Evolutionary conservation across 2,797 vertebrate genomes (phyloP).

Genomic region (Caiman crocodilus): DNA sequence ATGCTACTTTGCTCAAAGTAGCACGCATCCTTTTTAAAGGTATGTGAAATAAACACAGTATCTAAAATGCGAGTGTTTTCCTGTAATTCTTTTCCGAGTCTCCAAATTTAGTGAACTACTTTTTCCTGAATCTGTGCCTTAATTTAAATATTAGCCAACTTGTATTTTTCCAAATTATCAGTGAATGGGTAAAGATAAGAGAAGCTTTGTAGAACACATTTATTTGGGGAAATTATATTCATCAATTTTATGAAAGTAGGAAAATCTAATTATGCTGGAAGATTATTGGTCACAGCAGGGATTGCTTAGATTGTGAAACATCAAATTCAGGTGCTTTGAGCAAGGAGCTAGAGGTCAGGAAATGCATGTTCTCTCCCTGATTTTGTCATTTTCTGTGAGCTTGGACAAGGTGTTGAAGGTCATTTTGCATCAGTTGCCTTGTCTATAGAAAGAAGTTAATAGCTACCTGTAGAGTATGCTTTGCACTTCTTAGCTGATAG

Average conservation of each 20-base stretch:
- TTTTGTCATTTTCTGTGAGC: background rate
- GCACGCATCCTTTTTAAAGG: background rate
- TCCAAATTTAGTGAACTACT: background rate
- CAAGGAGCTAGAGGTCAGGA: background rate
- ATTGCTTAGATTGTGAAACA: background rate
- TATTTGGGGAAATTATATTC: background rate
- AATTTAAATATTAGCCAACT: background rate
- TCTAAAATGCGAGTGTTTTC: fast-evolving
- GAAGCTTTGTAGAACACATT: background rate
- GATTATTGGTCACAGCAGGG: background rate
- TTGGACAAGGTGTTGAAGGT: background rate
- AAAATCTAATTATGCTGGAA: background rate
- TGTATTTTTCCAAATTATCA: background rate
- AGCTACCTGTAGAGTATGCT: background rate
- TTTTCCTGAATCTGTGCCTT: background rate
- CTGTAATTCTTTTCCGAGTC: background rate
- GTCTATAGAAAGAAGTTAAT: background rate
- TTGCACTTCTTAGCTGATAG: background rate
- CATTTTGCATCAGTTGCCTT: background rate
- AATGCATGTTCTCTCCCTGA: background rate
- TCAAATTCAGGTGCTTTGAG: background rate
- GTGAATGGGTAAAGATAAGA: background rate
- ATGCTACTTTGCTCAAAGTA: background rate
- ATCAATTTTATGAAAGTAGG: background rate
- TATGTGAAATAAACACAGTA: background rate